A percentile compares a stretch with the other conserved stretches of the same genome.
Conservation (phyloP, 2,113 vertebrate species). For the Hirundichthys speculiger region DNA sequence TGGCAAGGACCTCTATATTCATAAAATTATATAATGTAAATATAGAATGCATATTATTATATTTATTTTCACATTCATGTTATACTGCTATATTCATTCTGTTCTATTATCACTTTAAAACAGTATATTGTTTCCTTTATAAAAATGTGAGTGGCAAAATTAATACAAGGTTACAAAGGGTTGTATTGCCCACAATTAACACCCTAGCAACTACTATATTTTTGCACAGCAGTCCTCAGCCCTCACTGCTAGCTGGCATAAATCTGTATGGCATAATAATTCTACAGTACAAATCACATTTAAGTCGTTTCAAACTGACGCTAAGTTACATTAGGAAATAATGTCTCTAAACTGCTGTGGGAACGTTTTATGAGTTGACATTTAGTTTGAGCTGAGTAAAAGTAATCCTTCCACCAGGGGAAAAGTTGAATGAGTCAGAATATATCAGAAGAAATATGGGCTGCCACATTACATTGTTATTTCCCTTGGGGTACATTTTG, state of each 20-base stretch:
- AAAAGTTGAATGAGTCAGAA: conserved; percentile 43
- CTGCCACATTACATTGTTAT: conserved; percentile 11
- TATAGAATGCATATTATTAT: too few species aligned
- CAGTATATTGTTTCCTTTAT: too few species aligned
- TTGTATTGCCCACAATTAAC: not conserved
- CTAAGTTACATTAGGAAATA: conserved; percentile 33
- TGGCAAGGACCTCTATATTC: too few species aligned
- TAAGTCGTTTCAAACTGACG: conserved; percentile 15
- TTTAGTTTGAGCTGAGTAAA: conserved; percentile 35
- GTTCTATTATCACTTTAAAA: too few species aligned
- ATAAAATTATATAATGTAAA: too few species aligned
- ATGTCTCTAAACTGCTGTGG: conserved; percentile 26
- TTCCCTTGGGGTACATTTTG: conserved; percentile 30
- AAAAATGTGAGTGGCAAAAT: too few species aligned
- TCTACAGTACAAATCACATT: conserved; percentile 9
- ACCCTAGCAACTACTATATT: not conserved
- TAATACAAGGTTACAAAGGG: too few species aligned
- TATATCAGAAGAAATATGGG: conserved; percentile 28
- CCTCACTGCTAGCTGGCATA: conserved; percentile 6
- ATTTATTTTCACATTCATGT: too few species aligned
- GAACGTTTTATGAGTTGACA: conserved; percentile 41
- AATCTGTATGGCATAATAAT: conserved; percentile 29
- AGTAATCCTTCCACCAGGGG: conserved; percentile 27
- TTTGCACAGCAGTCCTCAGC: not conserved
- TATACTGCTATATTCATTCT: too few species aligned